These are phyloP conservation scores for Amiota minor DNA, from an alignment of 2,888 invertebrate genomes.

Conservation along the genomic window DNA sequence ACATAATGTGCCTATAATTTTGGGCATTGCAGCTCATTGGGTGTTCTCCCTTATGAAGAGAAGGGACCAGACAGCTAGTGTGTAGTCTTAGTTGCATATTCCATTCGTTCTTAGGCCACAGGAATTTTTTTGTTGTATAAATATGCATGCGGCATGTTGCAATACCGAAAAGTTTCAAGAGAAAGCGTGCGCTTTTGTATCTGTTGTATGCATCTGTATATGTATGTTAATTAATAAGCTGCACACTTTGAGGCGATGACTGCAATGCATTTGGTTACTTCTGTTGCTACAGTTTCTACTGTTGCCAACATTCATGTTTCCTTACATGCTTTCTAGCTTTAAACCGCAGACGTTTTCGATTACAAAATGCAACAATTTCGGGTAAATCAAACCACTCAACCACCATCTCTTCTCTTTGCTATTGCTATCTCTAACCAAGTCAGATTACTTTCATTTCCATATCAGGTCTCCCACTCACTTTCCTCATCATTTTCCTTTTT, in stretches of 20 bases:
- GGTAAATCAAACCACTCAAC: background rate
- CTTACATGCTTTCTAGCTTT: background rate
- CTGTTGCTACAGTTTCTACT: constrained; percentile 40
- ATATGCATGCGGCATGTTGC: too few species aligned
- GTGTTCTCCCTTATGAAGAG: constrained; percentile 27
- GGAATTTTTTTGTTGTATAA: constrained; percentile 25
- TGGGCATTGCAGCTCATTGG: background rate
- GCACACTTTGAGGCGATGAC: constrained; percentile 46
- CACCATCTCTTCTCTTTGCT: too few species aligned
- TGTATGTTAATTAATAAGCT: constrained; percentile 51
- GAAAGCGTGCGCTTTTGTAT: constrained; percentile 5
- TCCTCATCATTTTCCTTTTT: too few species aligned
- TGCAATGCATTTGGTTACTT: constrained; percentile 42
- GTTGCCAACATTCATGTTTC: constrained; percentile 16
- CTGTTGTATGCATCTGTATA: constrained; percentile 30
- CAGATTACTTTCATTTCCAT: too few species aligned
- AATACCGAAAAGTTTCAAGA: too few species aligned
- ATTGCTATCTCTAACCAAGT: too few species aligned
- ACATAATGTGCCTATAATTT: constrained; percentile 36
- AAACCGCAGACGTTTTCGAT: constrained; percentile 5
- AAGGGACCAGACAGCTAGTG: background rate
- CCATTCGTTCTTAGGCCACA: background rate
- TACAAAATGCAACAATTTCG: constrained; percentile 41
- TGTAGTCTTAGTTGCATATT: background rate
- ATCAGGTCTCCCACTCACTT: too few species aligned